Base-by-base conservation (phyloP, 1,140 invertebrate genomes). In the Drosophila gunungcola region DNA sequence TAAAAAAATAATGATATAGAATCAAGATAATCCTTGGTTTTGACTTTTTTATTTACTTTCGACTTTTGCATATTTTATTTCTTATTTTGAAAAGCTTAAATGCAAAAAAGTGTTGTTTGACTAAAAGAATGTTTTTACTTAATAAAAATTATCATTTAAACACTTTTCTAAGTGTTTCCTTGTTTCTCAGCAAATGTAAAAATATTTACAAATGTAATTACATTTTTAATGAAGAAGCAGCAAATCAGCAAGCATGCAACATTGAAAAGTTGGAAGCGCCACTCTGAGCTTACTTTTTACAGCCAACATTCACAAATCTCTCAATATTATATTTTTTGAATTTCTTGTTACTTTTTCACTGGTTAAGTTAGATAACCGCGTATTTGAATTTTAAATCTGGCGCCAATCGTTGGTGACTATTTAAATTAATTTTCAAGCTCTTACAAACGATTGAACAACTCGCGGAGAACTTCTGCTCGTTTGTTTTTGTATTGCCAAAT, bases 261-360 rank as follows among this genome's bases (percentile, higher is more conserved):
- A 69, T 73, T 60, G 12, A 78, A 80, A 85, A 80, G 67, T 52
- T 77, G 77, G 77, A 85, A 85, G 57, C 43, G 38, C 5, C 29
- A 6, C 29, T 4, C 29, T 42, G 10, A 16, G 21, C 21, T 63
- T 36, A 63, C 29, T 21, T 46, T 38, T 64, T 10, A 16, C 29
- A 7, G 1, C 9, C 39, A 39, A n/a, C 29, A 9, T 13, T 34
- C 9, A 41, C 3, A 41, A 36, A 52, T 43, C 43, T 21, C 34
- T 45, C 27, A 3, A 3, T 25, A 46, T 10, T 41, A 41, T 57
- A 58, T 62, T 5, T 21, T 55, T 56, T n/a, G 3, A 25, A 9
- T 25, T 39, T 42, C 10, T 41, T 27, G 16, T 10, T 16, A 29
- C n/a, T 46, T 73, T 41, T 42, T 29, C 9, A 61, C 5, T 38